Conservation (phyloP, 2,113 vertebrate species). For the Calcarius ornatus region DNA sequence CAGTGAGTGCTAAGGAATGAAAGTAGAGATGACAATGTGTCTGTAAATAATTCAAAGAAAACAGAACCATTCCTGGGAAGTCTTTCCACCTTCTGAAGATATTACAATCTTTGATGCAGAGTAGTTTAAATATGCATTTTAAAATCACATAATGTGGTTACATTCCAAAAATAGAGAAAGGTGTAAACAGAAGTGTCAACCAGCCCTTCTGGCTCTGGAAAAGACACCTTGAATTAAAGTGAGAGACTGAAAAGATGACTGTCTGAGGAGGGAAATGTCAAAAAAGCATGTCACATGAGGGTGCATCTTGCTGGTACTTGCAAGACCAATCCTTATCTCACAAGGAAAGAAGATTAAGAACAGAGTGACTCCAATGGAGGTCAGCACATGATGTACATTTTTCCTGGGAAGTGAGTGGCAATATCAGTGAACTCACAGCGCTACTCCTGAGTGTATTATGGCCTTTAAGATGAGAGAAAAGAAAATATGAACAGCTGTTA, state of each 20-base stretch:
- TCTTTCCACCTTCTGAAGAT: background rate
- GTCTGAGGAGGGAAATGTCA: constrained; percentile 1
- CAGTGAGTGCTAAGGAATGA: background rate
- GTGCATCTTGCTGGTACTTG: background rate
- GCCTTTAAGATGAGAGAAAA: constrained; percentile 1
- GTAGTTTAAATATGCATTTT: background rate
- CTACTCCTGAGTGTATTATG: background rate
- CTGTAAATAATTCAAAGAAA: background rate
- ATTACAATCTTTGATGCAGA: background rate
- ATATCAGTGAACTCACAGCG: background rate
- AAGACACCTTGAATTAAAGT: constrained; percentile 20
- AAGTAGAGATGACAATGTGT: background rate
- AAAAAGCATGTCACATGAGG: background rate
- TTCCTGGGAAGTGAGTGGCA: background rate
- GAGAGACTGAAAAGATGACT: constrained; percentile 20
- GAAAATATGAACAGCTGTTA: background rate
- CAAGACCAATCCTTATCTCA: background rate
- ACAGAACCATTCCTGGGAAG: background rate
- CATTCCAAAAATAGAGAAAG: constrained; percentile 4
- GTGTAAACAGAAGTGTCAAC: constrained; percentile 31
- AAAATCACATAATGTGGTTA: background rate
- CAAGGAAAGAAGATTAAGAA: background rate
- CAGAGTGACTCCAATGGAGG: background rate
- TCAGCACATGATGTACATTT: background rate
- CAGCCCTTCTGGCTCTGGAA: background rate